phyloP scores from a whole-genome alignment of 1,140 invertebrate species.

The Ips nitidus region DNA sequence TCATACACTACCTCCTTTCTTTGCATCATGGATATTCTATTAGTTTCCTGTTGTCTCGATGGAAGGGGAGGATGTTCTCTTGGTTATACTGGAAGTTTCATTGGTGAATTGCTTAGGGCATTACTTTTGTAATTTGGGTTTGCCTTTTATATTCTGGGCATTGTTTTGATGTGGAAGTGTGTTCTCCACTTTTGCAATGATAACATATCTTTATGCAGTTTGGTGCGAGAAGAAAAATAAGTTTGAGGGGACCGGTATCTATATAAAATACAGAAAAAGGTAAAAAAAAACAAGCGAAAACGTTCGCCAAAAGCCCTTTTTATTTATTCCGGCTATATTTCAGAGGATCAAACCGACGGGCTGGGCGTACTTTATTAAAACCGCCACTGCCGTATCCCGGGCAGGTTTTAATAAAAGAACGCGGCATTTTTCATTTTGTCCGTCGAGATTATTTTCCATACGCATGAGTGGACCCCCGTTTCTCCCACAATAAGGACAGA shows the following conservation, averaged over 20 bases:
- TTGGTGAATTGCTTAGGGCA: too few relatives aligned
- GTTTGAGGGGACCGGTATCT: constrained; percentile 5
- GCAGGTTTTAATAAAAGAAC: constrained; percentile 37
- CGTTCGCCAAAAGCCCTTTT: constrained; percentile 34
- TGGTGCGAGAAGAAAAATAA: constrained; percentile 9
- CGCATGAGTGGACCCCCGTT: constrained; percentile 30
- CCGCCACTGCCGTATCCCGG: constrained; percentile 27
- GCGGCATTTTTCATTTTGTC: constrained; percentile 38
- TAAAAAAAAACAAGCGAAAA: constrained; percentile 27
- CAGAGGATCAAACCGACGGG: constrained; percentile 34
- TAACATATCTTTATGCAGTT: too few relatives aligned
- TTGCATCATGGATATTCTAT: too few relatives aligned
- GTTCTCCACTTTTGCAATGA: too few relatives aligned
- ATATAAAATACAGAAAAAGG: constrained; percentile 18
- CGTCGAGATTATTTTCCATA: constrained; percentile 37
- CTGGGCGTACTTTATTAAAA: constrained; percentile 36
- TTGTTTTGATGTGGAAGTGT: too few relatives aligned
- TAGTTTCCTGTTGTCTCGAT: too few relatives aligned
- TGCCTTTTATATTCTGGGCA: too few relatives aligned
- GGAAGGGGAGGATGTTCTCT: too few relatives aligned
- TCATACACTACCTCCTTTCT: too few relatives aligned
- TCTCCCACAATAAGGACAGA: constrained; percentile 8
- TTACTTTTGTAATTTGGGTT: too few relatives aligned
- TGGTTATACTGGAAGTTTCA: too few relatives aligned
- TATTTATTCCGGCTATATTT: constrained; percentile 39